Conservation (phyloP, 2,113 vertebrate species). For the Eurypyga helias region DNA sequence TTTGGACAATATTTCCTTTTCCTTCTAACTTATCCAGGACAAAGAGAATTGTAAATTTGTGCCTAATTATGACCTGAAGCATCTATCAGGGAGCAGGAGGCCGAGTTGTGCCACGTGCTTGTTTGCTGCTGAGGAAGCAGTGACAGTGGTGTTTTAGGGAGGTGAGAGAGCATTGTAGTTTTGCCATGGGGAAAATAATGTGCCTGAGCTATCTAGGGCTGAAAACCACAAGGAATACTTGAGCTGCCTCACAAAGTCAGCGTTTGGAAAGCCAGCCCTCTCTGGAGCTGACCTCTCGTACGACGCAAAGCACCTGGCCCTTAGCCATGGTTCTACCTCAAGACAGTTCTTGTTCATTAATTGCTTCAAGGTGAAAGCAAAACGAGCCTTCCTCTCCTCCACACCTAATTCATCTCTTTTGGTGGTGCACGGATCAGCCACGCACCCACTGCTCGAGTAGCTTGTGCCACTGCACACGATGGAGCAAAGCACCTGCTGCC, state of each 20-base stretch:
- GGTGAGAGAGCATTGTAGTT: neutral
- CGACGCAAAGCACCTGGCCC: fast-evolving
- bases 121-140: neutral
- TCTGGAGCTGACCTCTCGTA: neutral
- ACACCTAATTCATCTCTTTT: neutral
- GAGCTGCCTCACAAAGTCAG: neutral
- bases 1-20: neutral
- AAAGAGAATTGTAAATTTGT: neutral
- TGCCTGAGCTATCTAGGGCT: neutral
- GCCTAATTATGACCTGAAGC: neutral
- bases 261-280: neutral
- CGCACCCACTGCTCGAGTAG: neutral
- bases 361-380: neutral
- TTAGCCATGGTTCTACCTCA: neutral
- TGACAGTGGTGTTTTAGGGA: neutral
- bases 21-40: neutral
- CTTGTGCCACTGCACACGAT: neutral
- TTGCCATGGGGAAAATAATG: neutral
- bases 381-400: neutral
- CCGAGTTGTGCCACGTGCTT: neutral
- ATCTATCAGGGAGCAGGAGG: neutral
- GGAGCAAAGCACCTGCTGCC: neutral
- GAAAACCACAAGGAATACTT: neutral
- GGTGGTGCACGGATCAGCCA: neutral
- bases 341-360: neutral